Percentiles rank a stretch among this genome's conserved stretches.
These are phyloP conservation scores for Chionis minor DNA, from an alignment of 2,113 vertebrate genomes.

Conservation along the genomic window DNA sequence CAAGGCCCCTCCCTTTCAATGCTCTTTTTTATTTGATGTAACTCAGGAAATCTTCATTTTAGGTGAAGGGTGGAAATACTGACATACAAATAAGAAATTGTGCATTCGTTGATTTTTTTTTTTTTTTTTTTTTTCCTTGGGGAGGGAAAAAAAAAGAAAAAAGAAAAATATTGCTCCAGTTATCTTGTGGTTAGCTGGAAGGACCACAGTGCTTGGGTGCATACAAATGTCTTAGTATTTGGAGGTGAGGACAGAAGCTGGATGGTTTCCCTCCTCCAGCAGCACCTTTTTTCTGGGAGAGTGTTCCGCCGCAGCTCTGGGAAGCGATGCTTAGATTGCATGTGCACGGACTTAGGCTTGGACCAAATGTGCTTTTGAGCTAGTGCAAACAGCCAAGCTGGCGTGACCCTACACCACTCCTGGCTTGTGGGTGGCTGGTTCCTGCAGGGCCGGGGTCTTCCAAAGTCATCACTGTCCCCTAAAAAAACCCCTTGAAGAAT, in stretches of 20 bases:
- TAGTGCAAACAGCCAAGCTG: rapidly evolving
- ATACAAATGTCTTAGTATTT: neutral
- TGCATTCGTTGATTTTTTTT: neutral
- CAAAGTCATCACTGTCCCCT: neutral
- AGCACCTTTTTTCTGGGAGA: neutral
- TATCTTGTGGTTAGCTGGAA: neutral
- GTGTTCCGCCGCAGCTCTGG: neutral
- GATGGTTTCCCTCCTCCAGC: neutral
- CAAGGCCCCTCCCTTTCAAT: neutral
- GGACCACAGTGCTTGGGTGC: neutral
- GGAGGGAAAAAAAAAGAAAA: neutral
- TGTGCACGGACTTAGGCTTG: rapidly evolving
- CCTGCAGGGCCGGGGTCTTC: neutral
- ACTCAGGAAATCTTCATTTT: neutral
- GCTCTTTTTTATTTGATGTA: neutral
- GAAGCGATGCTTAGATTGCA: neutral
- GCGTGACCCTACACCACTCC: rapidly evolving
- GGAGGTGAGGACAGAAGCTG: neutral
- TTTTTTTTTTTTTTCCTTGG: neutral
- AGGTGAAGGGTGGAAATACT: neutral
- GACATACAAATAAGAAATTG: rapidly evolving
- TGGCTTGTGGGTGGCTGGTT: neutral
- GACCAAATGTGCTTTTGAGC: neutral
- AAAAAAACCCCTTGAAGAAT: no score
- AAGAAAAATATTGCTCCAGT: neutral